These are phyloP conservation scores for Entomobrya multifasciata DNA, from an alignment of 2,888 invertebrate genomes.

Conservation along the genomic window DNA sequence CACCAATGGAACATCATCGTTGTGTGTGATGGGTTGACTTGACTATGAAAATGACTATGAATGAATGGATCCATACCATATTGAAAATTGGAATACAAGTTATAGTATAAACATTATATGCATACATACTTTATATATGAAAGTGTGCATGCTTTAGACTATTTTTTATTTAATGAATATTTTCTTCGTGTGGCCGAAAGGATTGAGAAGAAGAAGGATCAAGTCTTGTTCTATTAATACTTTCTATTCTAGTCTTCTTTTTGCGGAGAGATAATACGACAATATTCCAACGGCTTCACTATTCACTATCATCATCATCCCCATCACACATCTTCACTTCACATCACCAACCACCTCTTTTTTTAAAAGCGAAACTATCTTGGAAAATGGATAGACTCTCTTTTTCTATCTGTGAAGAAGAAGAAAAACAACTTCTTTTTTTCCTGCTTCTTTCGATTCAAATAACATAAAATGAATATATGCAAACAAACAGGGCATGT, in stretches of 20 bases:
- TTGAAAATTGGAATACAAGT: neutral
- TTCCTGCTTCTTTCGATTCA: conserved; percentile 35
- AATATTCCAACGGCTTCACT: conserved; percentile 34
- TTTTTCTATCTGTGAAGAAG: neutral
- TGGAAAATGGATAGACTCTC: too few species aligned
- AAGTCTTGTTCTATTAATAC: conserved; percentile 73
- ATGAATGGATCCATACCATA: conserved; percentile 61
- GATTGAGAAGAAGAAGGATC: conserved; percentile 57
- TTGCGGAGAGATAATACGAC: conserved; percentile 22
- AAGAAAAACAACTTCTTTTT: conserved; percentile 50
- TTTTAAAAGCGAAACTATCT: too few species aligned
- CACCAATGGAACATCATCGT: conserved; percentile 17
- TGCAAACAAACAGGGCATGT: conserved; percentile 71
- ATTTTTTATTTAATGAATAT: conserved; percentile 52
- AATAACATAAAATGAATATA: conserved; percentile 54
- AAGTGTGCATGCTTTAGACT: too few species aligned
- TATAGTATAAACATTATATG: too few species aligned
- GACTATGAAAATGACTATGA: too few species aligned
- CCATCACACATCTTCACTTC: neutral
- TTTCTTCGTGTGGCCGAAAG: conserved; percentile 59
- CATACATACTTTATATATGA: too few species aligned
- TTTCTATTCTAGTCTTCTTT: conserved; percentile 51
- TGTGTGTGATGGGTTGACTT: neutral
- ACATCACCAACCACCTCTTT: conserved; percentile 1
- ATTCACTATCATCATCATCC: neutral